Conservation (phyloP, 2,113 vertebrate species). For the Sterrhoptilus dennistouni region DNA sequence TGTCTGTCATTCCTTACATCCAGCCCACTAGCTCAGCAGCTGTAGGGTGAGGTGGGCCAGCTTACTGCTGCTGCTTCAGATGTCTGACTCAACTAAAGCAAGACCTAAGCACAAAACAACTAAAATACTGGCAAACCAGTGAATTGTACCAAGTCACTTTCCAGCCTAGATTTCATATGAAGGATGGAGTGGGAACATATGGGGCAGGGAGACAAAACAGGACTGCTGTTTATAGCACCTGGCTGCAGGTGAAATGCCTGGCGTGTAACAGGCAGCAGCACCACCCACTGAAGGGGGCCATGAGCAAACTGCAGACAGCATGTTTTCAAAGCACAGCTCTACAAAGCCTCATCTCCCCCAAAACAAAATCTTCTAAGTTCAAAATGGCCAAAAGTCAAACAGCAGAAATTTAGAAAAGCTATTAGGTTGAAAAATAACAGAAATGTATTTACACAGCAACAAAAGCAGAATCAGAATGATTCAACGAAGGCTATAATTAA, state of each 20-base stretch:
- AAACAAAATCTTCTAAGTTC: background rate
- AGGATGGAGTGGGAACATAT: background rate
- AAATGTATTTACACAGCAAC: background rate
- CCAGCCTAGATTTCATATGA: background rate
- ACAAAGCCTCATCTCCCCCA: background rate
- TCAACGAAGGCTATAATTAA: background rate
- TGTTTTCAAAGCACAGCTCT: background rate
- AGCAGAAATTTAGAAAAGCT: background rate
- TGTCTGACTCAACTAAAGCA: background rate
- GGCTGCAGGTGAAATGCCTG: rapidly evolving
- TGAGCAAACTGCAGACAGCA: background rate
- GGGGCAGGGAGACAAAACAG: background rate
- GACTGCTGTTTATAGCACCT: background rate
- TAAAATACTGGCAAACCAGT: background rate
- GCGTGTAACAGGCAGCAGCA: background rate
- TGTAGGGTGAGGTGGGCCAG: background rate
- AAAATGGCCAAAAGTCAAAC: background rate
- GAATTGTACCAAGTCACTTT: background rate
- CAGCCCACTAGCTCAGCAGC: background rate
- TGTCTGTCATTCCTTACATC: background rate
- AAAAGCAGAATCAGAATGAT: background rate
- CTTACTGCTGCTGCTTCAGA: background rate
- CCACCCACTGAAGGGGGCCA: background rate
- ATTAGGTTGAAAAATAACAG: background rate
- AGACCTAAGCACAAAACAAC: background rate